Evolutionary conservation across 2,797 vertebrate species (phyloP).

Genomic region (Hyperoplus lanceolatus): DNA sequence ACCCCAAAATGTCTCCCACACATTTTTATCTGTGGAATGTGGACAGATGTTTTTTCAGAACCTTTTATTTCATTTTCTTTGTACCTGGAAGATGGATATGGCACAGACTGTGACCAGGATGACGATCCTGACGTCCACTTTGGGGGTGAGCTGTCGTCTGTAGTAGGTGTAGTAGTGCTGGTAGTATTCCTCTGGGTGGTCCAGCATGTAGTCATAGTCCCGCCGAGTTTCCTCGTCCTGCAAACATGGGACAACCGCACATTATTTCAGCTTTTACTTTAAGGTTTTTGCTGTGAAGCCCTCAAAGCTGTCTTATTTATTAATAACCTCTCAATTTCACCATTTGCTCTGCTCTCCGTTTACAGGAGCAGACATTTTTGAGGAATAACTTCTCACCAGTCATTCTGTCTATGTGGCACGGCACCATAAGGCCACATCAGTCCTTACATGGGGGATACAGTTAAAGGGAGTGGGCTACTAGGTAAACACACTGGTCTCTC

Average conservation of each 20-base stretch:
- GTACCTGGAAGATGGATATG: slow-evolving; percentile 95
- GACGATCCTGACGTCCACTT: slow-evolving; percentile 94
- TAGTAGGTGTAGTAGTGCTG: slow-evolving; percentile 98
- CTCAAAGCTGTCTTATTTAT: background rate
- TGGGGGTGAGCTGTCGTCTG: slow-evolving; percentile 91
- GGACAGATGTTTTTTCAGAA: background rate
- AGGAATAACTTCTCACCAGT: background rate
- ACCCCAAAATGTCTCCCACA: background rate
- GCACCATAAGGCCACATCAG: no score
- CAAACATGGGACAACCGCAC: background rate
- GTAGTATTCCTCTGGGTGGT: slow-evolving; percentile 97
- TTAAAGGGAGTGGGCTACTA: no score
- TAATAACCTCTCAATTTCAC: background rate
- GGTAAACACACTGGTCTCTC: no score
- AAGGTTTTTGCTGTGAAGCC: background rate
- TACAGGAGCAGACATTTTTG: background rate
- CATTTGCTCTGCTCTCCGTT: background rate
- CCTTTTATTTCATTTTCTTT: background rate
- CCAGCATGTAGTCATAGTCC: slow-evolving; percentile 98
- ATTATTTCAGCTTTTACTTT: background rate
- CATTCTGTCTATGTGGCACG: background rate
- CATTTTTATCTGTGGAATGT: background rate
- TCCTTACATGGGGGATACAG: background rate
- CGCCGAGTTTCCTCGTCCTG: slow-evolving; percentile 96
- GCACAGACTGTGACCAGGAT: slow-evolving; percentile 94